phyloP scores from a whole-genome alignment of 2,888 invertebrate genomes.

The Diaperis boleti region DNA sequence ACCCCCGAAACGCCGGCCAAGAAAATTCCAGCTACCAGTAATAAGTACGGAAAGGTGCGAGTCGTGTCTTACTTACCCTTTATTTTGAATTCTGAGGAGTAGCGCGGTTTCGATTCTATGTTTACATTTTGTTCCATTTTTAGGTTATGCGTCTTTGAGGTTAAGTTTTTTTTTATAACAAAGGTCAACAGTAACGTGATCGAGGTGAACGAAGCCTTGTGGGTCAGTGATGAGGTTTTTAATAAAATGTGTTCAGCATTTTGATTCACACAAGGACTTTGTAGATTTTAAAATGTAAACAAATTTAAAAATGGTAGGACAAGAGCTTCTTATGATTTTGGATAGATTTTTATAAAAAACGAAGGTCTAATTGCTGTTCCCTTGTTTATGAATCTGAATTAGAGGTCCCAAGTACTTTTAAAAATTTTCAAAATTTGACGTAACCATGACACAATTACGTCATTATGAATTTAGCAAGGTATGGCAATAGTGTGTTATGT shows the following conservation, averaged over 20 bases:
- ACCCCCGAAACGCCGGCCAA: constrained; percentile 80
- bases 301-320: too few species aligned
- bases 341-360: too few species aligned
- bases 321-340: too few species aligned
- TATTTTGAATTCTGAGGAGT: constrained; percentile 41
- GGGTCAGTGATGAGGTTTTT: neutral
- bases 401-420: neutral
- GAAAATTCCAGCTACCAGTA: constrained; percentile 76
- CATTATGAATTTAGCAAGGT: neutral
- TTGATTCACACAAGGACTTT: too few species aligned
- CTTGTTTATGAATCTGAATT: neutral
- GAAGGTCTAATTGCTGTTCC: too few species aligned
- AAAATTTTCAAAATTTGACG: neutral
- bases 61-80: constrained; percentile 32
- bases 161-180: neutral
- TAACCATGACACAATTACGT: constrained; percentile 7
- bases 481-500: neutral
- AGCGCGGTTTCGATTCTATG: constrained; percentile 16
- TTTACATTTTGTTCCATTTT: constrained; percentile 33
- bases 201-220: neutral
- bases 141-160: constrained; percentile 3
- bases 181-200: constrained; percentile 12
- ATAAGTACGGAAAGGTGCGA: neutral
- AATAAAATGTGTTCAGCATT: too few species aligned
- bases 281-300: too few species aligned